Evolutionary conservation across 2,888 invertebrate genomes (phyloP), one percentile per base, ranked within the genome.

Genomic region (Hololepta plana): DNA sequence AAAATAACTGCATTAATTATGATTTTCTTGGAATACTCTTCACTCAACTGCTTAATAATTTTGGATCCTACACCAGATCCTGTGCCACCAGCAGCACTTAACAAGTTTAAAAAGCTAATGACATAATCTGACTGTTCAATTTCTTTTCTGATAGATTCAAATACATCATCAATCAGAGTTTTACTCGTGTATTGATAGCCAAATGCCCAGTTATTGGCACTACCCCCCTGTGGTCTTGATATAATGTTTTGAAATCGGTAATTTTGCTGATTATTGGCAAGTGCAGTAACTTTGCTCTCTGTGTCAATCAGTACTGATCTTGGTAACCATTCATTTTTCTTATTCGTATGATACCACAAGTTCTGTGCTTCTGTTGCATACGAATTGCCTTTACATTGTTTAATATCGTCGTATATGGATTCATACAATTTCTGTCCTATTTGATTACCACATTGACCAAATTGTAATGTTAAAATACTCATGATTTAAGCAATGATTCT

Each of bases 361-460:
- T 54, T 47, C 24, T 47, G 39, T 4, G 51, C 40, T 11, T 49
- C 40, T 27, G 45, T 42, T 10, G 37, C 35, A 29, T 58, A 60
- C 2, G 46, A 40, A 19, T 44, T 40, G 15, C 49, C 38, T 9
- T 41, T 39, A 30, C 41, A 44, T 10, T 31, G 24, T 4, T 44
- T 39, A 10, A 57, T 39, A 36, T 64, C 62, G 11, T 47, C 41
- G 14, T 48, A 46, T 29, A 62, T 34, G 28, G 49, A 51, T 11
- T 49, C 43, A 37, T 55, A 60, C 12, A 64, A 43, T 9, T 49
- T 43, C 30, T 55, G 49, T 3, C 61, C 61, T 23, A 62, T 39
- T 44, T 64, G 63, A 47, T 61, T 64, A 15, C 64, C 64, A 39
- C 62, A 63, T 38, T 64, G 63, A 6, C 64, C 64, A 35, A 59